phyloP scores from a whole-genome alignment of 1,140 invertebrate genomes.

The Vollenhovia emeryi region DNA sequence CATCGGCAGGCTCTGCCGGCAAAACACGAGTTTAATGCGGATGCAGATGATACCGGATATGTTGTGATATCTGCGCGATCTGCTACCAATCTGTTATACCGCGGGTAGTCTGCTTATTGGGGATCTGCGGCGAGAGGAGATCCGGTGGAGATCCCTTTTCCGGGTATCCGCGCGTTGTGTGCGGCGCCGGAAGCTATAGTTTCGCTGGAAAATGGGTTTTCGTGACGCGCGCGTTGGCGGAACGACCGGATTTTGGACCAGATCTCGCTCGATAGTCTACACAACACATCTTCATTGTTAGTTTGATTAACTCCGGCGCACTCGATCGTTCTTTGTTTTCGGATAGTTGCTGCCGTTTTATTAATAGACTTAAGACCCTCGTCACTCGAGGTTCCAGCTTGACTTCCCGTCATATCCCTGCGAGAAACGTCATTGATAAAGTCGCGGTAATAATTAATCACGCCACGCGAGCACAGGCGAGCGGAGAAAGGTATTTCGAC shows the following conservation, averaged over 20 bases:
- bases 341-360: not conserved
- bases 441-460: not conserved
- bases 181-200: not conserved
- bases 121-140: not conserved
- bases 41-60: too few relatives aligned
- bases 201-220: not conserved
- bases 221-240: not conserved
- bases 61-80: too few relatives aligned
- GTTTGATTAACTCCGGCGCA: not conserved
- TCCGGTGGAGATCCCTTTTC: not conserved
- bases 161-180: not conserved
- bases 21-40: too few relatives aligned
- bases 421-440: not conserved
- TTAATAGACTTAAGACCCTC: not conserved
- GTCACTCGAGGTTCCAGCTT: not conserved
- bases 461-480: not conserved
- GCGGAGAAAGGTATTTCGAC: not conserved
- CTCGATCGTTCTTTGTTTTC: not conserved
- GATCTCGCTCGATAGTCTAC: not conserved
- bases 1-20: too few relatives aligned
- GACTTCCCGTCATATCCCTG: not conserved
- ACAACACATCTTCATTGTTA: not conserved
- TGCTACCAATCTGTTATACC: not conserved
- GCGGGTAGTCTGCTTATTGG: not conserved
- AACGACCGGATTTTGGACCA: not conserved